Percentiles rank a stretch among this genome's conserved stretches.
Conservation (phyloP, 1,140 invertebrate species). For the Habropoda laboriosa region DNA sequence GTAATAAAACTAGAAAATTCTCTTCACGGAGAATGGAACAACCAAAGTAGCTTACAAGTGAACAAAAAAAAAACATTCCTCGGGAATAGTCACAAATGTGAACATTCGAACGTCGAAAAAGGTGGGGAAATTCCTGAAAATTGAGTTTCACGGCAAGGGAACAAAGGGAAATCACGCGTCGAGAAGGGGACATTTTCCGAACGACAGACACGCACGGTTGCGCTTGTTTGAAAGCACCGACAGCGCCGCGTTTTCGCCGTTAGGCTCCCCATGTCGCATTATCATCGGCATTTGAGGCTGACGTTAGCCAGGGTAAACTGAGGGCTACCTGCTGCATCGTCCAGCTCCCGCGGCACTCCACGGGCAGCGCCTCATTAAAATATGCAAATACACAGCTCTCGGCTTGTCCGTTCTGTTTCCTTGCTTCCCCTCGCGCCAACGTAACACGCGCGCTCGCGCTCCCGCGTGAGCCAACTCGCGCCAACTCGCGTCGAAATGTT, state of each 20-base stretch:
- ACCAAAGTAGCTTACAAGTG: no score
- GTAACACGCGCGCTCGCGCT: conserved; percentile 21
- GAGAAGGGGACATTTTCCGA: background rate
- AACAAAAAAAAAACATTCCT: no score
- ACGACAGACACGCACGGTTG: background rate
- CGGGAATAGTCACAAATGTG: no score
- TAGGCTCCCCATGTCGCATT: conserved; percentile 70
- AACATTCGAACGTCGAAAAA: no score
- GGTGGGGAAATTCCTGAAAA: background rate
- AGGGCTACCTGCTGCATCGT: conserved; percentile 66
- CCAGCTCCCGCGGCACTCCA: conserved; percentile 68
- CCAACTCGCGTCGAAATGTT: conserved; percentile 77
- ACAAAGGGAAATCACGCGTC: background rate
- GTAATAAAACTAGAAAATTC: no score
- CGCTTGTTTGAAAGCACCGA: conserved; percentile 39
- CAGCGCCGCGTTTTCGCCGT: conserved; percentile 44
- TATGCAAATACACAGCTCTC: conserved; percentile 78
- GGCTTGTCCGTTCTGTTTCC: conserved; percentile 71
- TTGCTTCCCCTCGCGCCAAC: conserved; percentile 48
- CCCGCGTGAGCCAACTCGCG: conserved; percentile 29
- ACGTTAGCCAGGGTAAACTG: conserved; percentile 58
- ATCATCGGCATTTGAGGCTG: conserved; percentile 73
- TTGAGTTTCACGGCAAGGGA: background rate
- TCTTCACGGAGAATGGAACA: no score
- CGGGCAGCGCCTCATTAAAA: conserved; percentile 80